These are phyloP conservation scores for Tenebrio molitor DNA, from an alignment of 1,140 invertebrate species.

Conservation along the genomic window DNA sequence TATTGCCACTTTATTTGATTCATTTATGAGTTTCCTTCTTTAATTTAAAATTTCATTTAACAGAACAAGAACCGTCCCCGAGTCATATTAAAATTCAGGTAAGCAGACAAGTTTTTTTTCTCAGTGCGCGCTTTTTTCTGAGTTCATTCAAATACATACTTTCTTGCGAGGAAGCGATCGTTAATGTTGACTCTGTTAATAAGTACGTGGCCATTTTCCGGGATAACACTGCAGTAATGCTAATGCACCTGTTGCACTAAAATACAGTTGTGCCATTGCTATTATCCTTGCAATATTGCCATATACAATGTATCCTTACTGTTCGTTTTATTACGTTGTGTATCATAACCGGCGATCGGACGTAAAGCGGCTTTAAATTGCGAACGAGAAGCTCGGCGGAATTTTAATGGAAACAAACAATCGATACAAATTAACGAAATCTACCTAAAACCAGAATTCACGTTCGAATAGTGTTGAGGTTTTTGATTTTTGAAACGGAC, in stretches of 20 bases:
- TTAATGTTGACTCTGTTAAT: too few relatives aligned
- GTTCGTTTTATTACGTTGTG: conserved; percentile 16
- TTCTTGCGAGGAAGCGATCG: too few relatives aligned
- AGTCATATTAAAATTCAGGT: too few relatives aligned
- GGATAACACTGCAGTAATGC: neutral
- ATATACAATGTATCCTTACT: conserved; percentile 12
- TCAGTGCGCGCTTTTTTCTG: too few relatives aligned
- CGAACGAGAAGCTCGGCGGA: neutral
- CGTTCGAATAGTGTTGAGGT: neutral
- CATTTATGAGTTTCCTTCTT: too few relatives aligned
- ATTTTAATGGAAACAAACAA: conserved; percentile 5
- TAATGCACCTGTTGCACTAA: conserved; percentile 26
- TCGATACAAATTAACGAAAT: conserved; percentile 12
- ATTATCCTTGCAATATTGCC: conserved; percentile 16
- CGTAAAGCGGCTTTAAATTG: conserved; percentile 16
- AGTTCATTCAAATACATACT: too few relatives aligned
- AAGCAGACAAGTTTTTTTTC: too few relatives aligned
- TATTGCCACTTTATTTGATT: too few relatives aligned
- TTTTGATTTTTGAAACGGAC: conserved; percentile 3
- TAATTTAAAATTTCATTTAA: too few relatives aligned
- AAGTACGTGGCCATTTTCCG: neutral
- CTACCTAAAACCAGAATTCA: neutral
- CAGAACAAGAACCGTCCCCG: too few relatives aligned
- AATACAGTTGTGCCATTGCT: conserved; percentile 6
- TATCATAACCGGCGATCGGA: neutral